These are phyloP conservation scores for Radopholus similis DNA, from an alignment of 1,140 invertebrate genomes.

Conservation along the genomic window DNA sequence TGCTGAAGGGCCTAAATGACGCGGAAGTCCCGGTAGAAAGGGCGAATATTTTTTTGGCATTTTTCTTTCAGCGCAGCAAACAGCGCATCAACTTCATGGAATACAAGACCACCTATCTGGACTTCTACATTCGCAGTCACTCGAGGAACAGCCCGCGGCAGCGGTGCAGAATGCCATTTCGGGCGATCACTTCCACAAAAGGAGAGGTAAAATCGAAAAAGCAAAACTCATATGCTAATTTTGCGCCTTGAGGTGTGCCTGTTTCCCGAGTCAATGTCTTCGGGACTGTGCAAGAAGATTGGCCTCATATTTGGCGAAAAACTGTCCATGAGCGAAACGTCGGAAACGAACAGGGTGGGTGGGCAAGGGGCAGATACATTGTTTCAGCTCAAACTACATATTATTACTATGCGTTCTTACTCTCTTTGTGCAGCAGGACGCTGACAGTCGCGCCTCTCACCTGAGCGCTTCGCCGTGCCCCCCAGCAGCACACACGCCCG, in stretches of 20 bases:
- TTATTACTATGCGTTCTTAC: neutral
- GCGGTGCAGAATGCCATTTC: constrained; percentile 38
- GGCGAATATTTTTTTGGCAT: constrained; percentile 12
- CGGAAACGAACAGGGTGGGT: constrained; percentile 8
- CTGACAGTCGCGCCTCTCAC: constrained; percentile 3
- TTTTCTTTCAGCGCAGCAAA: constrained; percentile 29
- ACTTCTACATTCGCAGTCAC: constrained; percentile 43
- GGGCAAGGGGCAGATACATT: neutral
- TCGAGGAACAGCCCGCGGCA: constrained; percentile 25
- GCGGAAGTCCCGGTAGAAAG: constrained; percentile 32
- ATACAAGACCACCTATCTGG: constrained; percentile 37
- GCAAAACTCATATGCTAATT: neutral
- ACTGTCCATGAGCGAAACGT: constrained; percentile 34
- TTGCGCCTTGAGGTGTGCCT: constrained; percentile 18
- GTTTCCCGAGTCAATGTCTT: constrained; percentile 36
- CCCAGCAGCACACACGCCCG: too few species aligned
- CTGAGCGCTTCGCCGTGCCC: neutral
- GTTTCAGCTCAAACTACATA: neutral
- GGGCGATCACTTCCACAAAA: constrained; percentile 42
- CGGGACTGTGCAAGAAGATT: constrained; percentile 38
- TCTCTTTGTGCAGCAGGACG: neutral
- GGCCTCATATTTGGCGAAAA: constrained; percentile 42
- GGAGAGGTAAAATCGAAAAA: constrained; percentile 14
- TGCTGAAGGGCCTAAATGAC: constrained; percentile 47
- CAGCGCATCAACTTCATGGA: constrained; percentile 45